phyloP scores from a whole-genome alignment of 2,888 invertebrate genomes.

The Chamaedrilus cognettii region DNA sequence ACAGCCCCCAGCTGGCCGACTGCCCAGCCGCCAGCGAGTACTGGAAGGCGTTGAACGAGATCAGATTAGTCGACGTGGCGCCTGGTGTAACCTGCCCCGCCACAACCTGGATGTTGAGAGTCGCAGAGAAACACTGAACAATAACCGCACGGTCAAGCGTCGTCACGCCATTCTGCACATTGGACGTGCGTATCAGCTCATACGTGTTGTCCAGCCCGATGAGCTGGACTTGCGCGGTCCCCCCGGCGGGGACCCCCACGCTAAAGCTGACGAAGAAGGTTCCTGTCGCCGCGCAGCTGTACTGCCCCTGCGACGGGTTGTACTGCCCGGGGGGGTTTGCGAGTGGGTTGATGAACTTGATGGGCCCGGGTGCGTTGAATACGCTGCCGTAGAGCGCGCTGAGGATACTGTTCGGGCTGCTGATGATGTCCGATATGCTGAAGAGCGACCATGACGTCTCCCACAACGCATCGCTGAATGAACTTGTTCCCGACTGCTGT shows the following conservation, averaged over 20 bases:
- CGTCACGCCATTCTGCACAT: slow-evolving; percentile 9
- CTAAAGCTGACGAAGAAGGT: slow-evolving; percentile 22
- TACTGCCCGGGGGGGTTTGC: background rate
- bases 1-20: slow-evolving; percentile 19
- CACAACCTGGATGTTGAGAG: slow-evolving; percentile 4
- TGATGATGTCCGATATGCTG: slow-evolving; percentile 17
- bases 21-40: slow-evolving; percentile 3
- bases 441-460: slow-evolving; percentile 26
- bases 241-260: slow-evolving; percentile 18
- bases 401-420: slow-evolving; percentile 1
- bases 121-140: slow-evolving; percentile 13
- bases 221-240: slow-evolving; percentile 3
- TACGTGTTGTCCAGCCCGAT: slow-evolving; percentile 7
- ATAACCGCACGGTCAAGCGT: slow-evolving; percentile 24
- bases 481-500: background rate
- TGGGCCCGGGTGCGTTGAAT: background rate
- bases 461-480: slow-evolving; percentile 7
- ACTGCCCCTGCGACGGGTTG: slow-evolving; percentile 20
- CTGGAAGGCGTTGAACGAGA: slow-evolving; percentile 23
- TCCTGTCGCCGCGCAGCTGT: slow-evolving; percentile 6
- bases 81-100: slow-evolving; percentile 17
- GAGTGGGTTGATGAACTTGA: slow-evolving; percentile 9
- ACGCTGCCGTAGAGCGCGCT: background rate
- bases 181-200: slow-evolving; percentile 12
- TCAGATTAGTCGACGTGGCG: background rate